Evolutionary conservation across 2,113 vertebrate genomes (phyloP).

Genomic region (Pterocles burchelli): DNA sequence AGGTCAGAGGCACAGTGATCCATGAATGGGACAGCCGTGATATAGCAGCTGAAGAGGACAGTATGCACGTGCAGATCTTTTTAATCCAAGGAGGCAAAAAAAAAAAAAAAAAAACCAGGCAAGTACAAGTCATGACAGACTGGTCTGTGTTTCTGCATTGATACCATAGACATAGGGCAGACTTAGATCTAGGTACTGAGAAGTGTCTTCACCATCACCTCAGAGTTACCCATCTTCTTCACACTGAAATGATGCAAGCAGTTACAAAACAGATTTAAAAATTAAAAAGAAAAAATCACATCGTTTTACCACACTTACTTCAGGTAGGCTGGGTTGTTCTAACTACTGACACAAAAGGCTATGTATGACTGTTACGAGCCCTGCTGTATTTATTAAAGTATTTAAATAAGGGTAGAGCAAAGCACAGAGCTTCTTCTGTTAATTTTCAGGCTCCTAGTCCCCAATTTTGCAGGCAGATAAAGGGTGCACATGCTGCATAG

Average conservation of each 20-base stretch:
- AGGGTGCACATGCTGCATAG: not conserved
- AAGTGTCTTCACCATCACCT: not conserved
- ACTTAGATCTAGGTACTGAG: not conserved
- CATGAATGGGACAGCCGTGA: not conserved
- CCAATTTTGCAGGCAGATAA: not conserved
- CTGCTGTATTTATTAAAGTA: not conserved
- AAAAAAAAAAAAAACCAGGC: not conserved
- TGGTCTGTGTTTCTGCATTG: not conserved
- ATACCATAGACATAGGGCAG: not conserved
- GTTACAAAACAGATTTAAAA: not conserved
- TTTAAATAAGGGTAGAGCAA: not conserved
- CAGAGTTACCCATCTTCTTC: not conserved
- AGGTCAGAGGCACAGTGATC: not conserved
- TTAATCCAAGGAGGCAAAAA: not conserved
- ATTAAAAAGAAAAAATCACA: not conserved
- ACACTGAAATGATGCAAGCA: not conserved
- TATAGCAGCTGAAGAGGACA: not conserved
- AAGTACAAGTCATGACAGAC: not conserved
- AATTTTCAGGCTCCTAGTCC: not conserved
- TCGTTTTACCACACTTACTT: not conserved
- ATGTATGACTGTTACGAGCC: rapidly evolving
- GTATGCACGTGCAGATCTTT: not conserved
- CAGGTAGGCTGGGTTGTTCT: not conserved
- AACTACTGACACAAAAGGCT: not conserved
- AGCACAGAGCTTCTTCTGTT: not conserved